A percentile compares a stretch with the other conserved stretches of the same genome.
These are phyloP conservation scores for Myotis daubentonii DNA, from an alignment of 2,797 vertebrate genomes.

Conservation along the genomic window DNA sequence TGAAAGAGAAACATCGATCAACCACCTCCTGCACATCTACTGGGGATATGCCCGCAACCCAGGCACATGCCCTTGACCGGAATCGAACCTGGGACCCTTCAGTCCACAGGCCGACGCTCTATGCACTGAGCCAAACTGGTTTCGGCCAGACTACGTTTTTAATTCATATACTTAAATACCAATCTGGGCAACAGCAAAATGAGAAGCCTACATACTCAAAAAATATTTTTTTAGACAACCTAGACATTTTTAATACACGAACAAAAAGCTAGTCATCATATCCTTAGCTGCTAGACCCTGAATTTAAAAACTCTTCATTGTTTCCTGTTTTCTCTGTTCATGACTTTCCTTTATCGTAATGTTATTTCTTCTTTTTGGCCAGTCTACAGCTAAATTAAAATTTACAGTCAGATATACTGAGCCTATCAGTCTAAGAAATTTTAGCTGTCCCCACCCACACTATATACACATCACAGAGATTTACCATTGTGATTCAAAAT, in stretches of 20 bases:
- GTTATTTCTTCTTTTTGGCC: neutral
- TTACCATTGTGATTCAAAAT: neutral
- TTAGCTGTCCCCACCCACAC: neutral
- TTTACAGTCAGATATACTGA: neutral
- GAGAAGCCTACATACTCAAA: neutral
- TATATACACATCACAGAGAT: neutral
- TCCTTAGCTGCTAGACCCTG: neutral
- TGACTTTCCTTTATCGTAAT: neutral
- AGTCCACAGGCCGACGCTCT: too few species aligned
- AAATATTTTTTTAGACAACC: neutral
- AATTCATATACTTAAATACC: slow-evolving; percentile 27
- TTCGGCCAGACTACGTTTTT: slow-evolving; percentile 4
- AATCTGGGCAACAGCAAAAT: slow-evolving; percentile 13
- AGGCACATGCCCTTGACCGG: too few species aligned
- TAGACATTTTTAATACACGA: slow-evolving; percentile 35
- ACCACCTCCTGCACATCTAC: too few species aligned
- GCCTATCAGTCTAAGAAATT: neutral
- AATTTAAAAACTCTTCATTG: neutral
- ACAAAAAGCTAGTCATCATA: neutral
- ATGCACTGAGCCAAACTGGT: too few species aligned
- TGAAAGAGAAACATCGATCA: too few species aligned
- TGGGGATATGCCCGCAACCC: too few species aligned
- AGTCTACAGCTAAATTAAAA: neutral
- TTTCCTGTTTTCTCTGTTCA: neutral
- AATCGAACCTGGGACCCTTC: too few species aligned